Conservation (phyloP, 2,113 vertebrate genomes). For the Choloepus hoffmanni region DNA sequence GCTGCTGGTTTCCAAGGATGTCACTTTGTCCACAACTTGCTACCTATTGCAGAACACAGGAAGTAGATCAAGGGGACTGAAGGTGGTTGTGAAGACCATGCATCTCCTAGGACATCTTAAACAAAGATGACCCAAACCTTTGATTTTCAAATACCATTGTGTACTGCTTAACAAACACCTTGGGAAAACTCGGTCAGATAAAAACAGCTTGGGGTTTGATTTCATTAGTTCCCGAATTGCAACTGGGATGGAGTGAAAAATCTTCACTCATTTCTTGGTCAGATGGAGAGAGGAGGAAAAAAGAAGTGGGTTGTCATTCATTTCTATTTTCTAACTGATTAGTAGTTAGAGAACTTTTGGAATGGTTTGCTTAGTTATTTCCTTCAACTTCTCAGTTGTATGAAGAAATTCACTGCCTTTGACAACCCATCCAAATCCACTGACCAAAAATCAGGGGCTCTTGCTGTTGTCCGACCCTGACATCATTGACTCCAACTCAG, state of each 20-base stretch:
- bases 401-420: slow-evolving; percentile 84
- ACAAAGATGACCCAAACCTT: slow-evolving; percentile 87
- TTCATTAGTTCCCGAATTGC: slow-evolving; percentile 78
- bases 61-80: slow-evolving; percentile 85
- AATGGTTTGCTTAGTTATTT: slow-evolving; percentile 83
- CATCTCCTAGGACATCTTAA: slow-evolving; percentile 86
- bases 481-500: slow-evolving; percentile 95
- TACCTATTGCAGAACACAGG: slow-evolving; percentile 81
- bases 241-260: slow-evolving; percentile 84
- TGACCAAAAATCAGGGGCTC: slow-evolving; percentile 85
- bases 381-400: slow-evolving; percentile 84
- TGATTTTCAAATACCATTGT: slow-evolving; percentile 88
- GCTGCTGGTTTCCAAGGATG: slow-evolving; percentile 79
- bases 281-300: slow-evolving; percentile 85
- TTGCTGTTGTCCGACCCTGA: slow-evolving; percentile 93
- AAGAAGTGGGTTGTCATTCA: slow-evolving; percentile 85
- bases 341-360: slow-evolving; percentile 77
- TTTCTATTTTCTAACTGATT: slow-evolving; percentile 79
- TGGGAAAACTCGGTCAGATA: slow-evolving; percentile 92
- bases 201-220: slow-evolving; percentile 84
- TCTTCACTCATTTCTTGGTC: slow-evolving; percentile 85
- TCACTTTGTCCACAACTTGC: slow-evolving; percentile 69
- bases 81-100: slow-evolving; percentile 82
- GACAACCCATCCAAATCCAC: slow-evolving; percentile 87
- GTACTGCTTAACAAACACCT: slow-evolving; percentile 87